phyloP scores from a whole-genome alignment of 1,140 invertebrate species.

The Apolygus lucorum region DNA sequence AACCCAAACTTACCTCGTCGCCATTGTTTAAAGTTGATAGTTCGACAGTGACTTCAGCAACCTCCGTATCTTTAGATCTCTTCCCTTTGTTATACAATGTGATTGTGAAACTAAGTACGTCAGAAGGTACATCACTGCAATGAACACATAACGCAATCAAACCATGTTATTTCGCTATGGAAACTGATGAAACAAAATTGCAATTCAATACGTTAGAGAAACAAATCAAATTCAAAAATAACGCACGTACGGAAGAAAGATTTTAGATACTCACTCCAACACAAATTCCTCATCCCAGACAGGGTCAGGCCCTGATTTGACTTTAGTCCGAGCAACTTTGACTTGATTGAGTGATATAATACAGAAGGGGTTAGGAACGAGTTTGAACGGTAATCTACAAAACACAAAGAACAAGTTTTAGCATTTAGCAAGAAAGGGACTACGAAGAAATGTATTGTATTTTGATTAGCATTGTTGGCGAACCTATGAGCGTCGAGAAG shows the following conservation, averaged over 20 bases:
- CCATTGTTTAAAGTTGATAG: slow-evolving; percentile 73
- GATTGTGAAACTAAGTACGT: slow-evolving; percentile 84
- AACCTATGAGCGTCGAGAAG: slow-evolving; percentile 69
- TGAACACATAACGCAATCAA: neutral
- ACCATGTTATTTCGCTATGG: neutral
- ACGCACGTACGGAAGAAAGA: too few relatives aligned
- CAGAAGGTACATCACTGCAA: slow-evolving; percentile 84
- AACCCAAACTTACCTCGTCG: slow-evolving; percentile 64
- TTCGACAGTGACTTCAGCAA: slow-evolving; percentile 80
- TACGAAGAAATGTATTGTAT: too few relatives aligned
- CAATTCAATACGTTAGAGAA: neutral
- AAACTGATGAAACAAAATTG: too few relatives aligned
- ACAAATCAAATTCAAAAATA: too few relatives aligned
- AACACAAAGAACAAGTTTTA: too few relatives aligned
- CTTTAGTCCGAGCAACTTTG: slow-evolving; percentile 79
- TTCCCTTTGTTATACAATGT: slow-evolving; percentile 90
- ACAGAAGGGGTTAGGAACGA: slow-evolving; percentile 84
- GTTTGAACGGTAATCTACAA: slow-evolving; percentile 64
- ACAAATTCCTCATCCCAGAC: slow-evolving; percentile 92
- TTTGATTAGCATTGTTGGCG: neutral
- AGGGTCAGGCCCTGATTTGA: slow-evolving; percentile 74
- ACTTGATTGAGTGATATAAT: slow-evolving; percentile 62
- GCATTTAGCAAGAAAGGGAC: too few relatives aligned
- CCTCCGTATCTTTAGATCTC: slow-evolving; percentile 84
- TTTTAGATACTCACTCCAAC: slow-evolving; percentile 64